Base-by-base conservation (phyloP, 2,797 vertebrate genomes). In the Botia kubotai region DNA sequence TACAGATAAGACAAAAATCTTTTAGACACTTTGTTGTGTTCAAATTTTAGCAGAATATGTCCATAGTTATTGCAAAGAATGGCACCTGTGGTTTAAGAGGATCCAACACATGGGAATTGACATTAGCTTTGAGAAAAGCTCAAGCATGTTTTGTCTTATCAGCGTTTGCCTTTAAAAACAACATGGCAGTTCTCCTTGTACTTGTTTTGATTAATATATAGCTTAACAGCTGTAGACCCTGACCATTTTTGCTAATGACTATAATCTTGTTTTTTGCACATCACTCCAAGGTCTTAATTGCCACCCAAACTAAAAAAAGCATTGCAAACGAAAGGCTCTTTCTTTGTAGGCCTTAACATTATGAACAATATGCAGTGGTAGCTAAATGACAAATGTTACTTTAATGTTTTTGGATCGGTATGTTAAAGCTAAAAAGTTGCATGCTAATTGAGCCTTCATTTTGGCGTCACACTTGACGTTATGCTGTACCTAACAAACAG, bases 201-300 rank as follows among this genome's bases (percentile, higher is more conserved):
- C 63, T 57, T 77, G 75, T 26, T 60, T 77, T 19, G 58, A 58
- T 33, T 50, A 50, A 77, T 77, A 33, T 14, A 16, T 14, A 21
- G 23, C 13, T 12, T 1, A 10, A 19, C 66, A 21, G 66, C 53
- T 77, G 17, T 60, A 48, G 13, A 58, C 76, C 26, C 55, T 77
- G 53, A 19, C 63, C 2, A 33, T 19, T 33, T 69, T 69, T 58
- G 53, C 66, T 60, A 48, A 77, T 69, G 53, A 77, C 11, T 68
- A 43, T 77, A 69, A 77, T 69, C 21, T 11, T 48, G 19, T 17
- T 16, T 73, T 73, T 77, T 50, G 53, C 53, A 70, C 21, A 70
- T 60, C 43, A 4, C 14, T 50, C 23, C 39, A 43, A 8, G 39
- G 39, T 4, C 14, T 19, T 77, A 77, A 57, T 46, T 29, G 21